A percentile compares a stretch with the other conserved stretches of the same genome.
Conservation (phyloP, 2,797 vertebrate genomes). For the Nasua narica region DNA sequence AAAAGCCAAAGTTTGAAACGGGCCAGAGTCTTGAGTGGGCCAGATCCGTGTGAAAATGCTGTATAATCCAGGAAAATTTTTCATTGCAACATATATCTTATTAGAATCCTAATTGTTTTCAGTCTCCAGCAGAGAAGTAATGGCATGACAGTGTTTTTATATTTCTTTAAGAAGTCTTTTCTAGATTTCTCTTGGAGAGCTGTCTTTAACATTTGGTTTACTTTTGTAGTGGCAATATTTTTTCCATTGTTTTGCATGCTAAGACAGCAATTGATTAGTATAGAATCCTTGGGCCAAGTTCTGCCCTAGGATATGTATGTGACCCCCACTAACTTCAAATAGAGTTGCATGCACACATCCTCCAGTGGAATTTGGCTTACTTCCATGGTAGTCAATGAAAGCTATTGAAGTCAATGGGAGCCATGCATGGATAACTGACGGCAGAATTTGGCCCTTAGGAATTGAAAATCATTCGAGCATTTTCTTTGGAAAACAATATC, state of each 20-base stretch:
- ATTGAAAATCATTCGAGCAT: slow-evolving; percentile 53
- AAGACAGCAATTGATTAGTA: slow-evolving; percentile 68
- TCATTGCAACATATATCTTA: slow-evolving; percentile 59
- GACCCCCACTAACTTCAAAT: slow-evolving; percentile 69
- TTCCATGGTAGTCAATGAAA: slow-evolving; percentile 43
- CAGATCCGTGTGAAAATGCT: slow-evolving; percentile 16
- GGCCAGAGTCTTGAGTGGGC: background rate
- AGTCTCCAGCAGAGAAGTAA: slow-evolving; percentile 36
- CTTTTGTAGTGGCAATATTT: slow-evolving; percentile 67
- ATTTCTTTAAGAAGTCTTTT: slow-evolving; percentile 51
- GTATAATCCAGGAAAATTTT: slow-evolving; percentile 5
- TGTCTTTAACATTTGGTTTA: slow-evolving; percentile 59
- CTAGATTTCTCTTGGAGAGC: slow-evolving; percentile 43
- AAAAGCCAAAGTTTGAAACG: slow-evolving; percentile 23
- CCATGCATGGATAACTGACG: slow-evolving; percentile 31
- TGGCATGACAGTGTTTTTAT: slow-evolving; percentile 41
- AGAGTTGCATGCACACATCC: slow-evolving; percentile 34
- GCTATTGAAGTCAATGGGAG: slow-evolving; percentile 57
- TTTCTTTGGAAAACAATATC: slow-evolving; percentile 44
- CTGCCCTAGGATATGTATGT: slow-evolving; percentile 56
- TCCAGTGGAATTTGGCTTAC: slow-evolving; percentile 60
- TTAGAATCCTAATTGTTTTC: slow-evolving; percentile 67
- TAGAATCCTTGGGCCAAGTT: slow-evolving; percentile 60
- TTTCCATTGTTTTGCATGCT: slow-evolving; percentile 67
- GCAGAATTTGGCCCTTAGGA: slow-evolving; percentile 21